phyloP scores from a whole-genome alignment of 2,113 vertebrate species.

The Bettongia penicillata region DNA sequence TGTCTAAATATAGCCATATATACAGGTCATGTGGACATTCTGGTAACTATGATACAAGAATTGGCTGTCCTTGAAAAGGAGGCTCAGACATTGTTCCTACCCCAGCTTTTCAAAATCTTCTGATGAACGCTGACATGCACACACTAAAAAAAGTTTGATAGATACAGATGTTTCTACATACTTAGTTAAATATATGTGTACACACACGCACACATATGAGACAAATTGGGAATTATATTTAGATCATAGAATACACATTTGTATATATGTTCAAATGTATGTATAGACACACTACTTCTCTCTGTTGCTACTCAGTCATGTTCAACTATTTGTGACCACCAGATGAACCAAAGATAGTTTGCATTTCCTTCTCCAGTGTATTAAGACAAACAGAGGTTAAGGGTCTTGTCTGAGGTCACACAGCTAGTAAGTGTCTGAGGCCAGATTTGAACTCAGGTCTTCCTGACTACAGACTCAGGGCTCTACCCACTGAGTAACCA shows the following conservation, averaged over 20 bases:
- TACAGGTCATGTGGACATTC: conserved; percentile 95
- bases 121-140: conserved; percentile 75
- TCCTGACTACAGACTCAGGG: not conserved
- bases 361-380: not conserved
- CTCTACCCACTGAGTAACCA: not conserved
- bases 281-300: too few relatives aligned
- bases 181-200: too few relatives aligned
- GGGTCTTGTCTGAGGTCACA: not conserved
- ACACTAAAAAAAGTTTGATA: too few relatives aligned
- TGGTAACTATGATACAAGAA: conserved; percentile 96
- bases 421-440: not conserved
- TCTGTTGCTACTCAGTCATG: too few relatives aligned
- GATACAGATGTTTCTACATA: too few relatives aligned
- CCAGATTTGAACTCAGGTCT: not conserved
- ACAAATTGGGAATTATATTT: too few relatives aligned
- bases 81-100: conserved; percentile 96
- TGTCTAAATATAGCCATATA: conserved; percentile 52
- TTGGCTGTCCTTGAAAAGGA: conserved; percentile 95
- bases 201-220: too few relatives aligned
- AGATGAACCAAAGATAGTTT: not conserved
- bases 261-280: too few relatives aligned
- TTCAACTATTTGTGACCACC: too few relatives aligned
- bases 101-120: conserved; percentile 95
- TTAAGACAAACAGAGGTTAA: not conserved
- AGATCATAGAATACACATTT: too few relatives aligned